phyloP scores from a whole-genome alignment of 1,140 invertebrate species.

The Coenobita brevimanus region DNA sequence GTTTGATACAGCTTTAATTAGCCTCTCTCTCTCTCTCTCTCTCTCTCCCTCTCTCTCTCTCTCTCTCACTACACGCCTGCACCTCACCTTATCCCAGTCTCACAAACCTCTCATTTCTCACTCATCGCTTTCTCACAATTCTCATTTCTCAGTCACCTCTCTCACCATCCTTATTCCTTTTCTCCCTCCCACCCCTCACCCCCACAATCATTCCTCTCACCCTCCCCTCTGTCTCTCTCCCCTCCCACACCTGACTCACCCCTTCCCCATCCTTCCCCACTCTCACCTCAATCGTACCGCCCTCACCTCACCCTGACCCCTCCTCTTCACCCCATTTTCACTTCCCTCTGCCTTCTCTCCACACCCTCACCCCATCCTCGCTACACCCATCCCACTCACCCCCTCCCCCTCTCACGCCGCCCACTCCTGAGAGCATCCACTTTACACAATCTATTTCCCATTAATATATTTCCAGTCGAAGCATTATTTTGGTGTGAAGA shows the following conservation, averaged over 20 bases:
- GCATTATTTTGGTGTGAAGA: too few relatives aligned
- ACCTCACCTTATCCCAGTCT: neutral
- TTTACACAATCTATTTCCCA: too few relatives aligned
- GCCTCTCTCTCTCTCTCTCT: slow-evolving; percentile 2
- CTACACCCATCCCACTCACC: neutral
- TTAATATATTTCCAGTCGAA: too few relatives aligned
- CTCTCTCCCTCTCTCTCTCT: neutral
- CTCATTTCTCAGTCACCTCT: neutral
- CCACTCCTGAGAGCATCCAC: neutral
- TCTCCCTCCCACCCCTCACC: neutral
- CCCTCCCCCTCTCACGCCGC: neutral
- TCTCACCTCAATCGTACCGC: neutral
- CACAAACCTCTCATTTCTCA: neutral
- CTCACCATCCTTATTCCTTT: neutral
- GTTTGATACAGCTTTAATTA: too few relatives aligned
- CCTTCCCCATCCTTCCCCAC: neutral
- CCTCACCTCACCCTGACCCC: neutral
- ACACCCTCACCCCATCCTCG: neutral
- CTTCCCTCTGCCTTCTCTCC: neutral
- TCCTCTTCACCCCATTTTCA: neutral
- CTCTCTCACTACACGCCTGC: neutral
- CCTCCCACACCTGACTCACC: neutral
- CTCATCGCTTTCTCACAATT: neutral
- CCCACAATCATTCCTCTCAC: neutral
- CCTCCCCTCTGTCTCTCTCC: neutral